phyloP scores from a whole-genome alignment of 2,113 vertebrate genomes.

The Empidonax traillii region DNA sequence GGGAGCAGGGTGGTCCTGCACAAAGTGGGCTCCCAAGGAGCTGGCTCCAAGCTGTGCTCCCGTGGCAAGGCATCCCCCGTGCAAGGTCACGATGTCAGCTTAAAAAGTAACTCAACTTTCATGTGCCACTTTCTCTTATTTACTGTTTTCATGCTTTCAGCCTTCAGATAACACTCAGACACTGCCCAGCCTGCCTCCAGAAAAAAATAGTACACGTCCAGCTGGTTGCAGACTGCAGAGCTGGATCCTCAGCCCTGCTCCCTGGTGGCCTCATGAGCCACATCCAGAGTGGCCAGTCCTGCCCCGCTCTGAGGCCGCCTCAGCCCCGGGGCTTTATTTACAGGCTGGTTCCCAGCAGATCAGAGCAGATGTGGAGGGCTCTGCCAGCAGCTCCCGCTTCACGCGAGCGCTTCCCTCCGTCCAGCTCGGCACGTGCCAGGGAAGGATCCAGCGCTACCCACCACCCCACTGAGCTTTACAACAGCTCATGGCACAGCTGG shows the following conservation, averaged over 20 bases:
- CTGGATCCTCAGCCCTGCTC: not conserved
- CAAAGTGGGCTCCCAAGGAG: not conserved
- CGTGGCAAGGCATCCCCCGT: not conserved
- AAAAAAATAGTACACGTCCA: no score
- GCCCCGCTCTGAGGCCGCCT: not conserved
- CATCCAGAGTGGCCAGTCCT: not conserved
- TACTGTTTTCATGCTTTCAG: not conserved
- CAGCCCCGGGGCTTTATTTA: not conserved
- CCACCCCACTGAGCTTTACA: not conserved
- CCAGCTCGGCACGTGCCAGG: not conserved
- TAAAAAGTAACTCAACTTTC: not conserved
- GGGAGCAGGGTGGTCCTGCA: not conserved
- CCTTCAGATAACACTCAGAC: not conserved
- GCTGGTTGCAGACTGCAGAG: not conserved
- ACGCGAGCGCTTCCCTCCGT: accelerated
- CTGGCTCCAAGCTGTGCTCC: not conserved
- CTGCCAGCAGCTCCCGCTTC: not conserved
- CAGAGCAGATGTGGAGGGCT: not conserved
- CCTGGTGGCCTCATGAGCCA: not conserved
- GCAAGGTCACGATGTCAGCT: not conserved
- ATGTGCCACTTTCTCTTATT: not conserved
- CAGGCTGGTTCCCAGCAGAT: not conserved
- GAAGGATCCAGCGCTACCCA: not conserved
- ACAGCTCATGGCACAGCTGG: not conserved
- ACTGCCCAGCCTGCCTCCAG: not conserved